A percentile compares a stretch with the other conserved stretches of the same genome.
Conservation (phyloP, 1,140 invertebrate species). For the Augochlora pura region DNA sequence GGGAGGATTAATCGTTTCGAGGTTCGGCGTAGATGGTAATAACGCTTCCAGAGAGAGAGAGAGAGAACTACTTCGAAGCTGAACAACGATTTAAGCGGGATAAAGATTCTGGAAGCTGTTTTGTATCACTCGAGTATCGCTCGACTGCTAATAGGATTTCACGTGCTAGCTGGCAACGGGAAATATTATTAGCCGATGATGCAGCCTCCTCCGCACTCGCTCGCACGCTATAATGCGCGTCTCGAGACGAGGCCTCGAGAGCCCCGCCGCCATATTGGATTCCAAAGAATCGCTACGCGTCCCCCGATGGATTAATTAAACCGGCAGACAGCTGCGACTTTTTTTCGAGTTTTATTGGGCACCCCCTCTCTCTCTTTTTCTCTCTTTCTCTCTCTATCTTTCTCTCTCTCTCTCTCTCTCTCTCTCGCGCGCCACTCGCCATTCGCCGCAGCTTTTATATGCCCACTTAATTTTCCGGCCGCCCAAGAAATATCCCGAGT, state of each 20-base stretch:
- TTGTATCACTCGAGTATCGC: neutral
- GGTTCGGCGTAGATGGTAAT: too few relatives aligned
- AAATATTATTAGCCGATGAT: slow-evolving; percentile 19
- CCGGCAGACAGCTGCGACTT: neutral
- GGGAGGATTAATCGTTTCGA: too few relatives aligned
- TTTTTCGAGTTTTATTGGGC: neutral
- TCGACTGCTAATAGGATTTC: slow-evolving; percentile 10
- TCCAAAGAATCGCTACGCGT: neutral
- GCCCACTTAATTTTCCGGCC: neutral
- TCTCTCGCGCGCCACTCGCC: too few relatives aligned
- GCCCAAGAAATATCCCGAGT: neutral
- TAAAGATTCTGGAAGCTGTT: neutral
- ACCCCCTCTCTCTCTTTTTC: too few relatives aligned
- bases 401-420: too few relatives aligned
- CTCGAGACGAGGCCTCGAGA: neutral
- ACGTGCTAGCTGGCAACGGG: neutral
- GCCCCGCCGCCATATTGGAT: neutral
- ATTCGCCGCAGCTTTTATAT: neutral
- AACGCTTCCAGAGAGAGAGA: too few relatives aligned
- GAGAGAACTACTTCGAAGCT: neutral
- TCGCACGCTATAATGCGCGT: too few relatives aligned
- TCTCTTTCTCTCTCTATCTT: too few relatives aligned
- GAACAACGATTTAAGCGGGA: neutral
- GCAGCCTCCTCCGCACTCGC: neutral
- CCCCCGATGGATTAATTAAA: neutral